Base-by-base conservation (phyloP, 2,113 vertebrate genomes). In the Chaetodon auriga region DNA sequence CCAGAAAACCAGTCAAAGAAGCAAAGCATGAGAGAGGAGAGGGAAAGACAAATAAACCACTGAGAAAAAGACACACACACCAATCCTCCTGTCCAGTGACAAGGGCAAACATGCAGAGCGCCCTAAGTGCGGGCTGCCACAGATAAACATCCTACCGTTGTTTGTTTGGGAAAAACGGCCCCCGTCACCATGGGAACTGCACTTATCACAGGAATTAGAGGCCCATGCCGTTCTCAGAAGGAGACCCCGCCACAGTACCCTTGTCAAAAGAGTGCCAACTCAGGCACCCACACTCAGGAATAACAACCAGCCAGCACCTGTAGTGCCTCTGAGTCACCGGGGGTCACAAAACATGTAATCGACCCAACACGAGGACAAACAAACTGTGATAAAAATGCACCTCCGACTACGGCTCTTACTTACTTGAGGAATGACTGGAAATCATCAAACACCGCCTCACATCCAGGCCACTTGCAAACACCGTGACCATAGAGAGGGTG, bases 391-490 rank as follows among this genome's bases (percentile, higher is more conserved):
- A 57, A 66, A 75, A 76, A 82, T 8, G 7, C 4, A 62, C 66
- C 55, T 68, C 55, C 0, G 15, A 65, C 66, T 13, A 38, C 5
- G 71, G 75, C 69, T 89, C 89, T 65, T 23, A 92, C 98, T 99
- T 97, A 99, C 98, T 99, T 99, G 90, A 99, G 95, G 90, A 99
- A 99, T 8, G 97, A 97, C 7, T 97, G 96, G 95, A 98, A 99
- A 79, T 99, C 98, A 72, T 99, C 98, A 65, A 98, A 99, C 41
- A 99, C 96, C 0, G 97, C 97, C 95, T 99, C 98, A 66, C 98
- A 99, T 87, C 98, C 98, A 0, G 98, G 98, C 98, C 98, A 99
- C 87, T 99, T 99, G 96, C 98, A 99, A 45, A 99, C 98, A 0
- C 98, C 98, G 11, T 99, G 98, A 85, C 97, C 97, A 0, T 98